Percentiles rank a stretch among this genome's conserved stretches.
Conservation (phyloP, 1,140 invertebrate species). For the Coelopa frigida region DNA sequence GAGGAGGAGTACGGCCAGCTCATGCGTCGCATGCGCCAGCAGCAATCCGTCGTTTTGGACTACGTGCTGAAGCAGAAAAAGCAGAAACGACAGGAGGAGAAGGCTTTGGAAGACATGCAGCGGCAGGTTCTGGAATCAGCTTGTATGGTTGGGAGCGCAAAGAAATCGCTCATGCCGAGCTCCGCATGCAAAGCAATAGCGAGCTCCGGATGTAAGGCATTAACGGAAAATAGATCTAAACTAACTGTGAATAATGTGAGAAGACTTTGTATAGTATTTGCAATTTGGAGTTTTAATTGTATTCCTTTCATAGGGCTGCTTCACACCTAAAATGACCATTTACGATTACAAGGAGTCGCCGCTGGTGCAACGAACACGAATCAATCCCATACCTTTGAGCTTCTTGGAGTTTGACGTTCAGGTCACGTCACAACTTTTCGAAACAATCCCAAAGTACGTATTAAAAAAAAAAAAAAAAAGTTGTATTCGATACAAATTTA, state of each 20-base stretch:
- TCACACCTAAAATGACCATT: conserved; percentile 9
- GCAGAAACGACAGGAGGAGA: not conserved
- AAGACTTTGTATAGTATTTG: no score
- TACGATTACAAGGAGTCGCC: conserved; percentile 12
- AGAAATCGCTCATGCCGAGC: no score
- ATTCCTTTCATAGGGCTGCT: not conserved
- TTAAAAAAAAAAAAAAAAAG: not conserved
- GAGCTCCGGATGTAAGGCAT: no score
- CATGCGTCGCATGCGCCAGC: conserved; percentile 8
- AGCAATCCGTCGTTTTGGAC: conserved; percentile 4
- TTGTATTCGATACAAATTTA: not conserved
- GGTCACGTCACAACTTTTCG: conserved; percentile 10
- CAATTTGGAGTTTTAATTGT: not conserved
- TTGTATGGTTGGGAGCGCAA: no score
- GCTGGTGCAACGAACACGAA: conserved; percentile 5
- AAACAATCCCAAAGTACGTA: conserved; percentile 17
- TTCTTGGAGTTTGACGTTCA: conserved; percentile 16
- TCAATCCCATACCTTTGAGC: conserved; percentile 10
- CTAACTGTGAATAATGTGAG: no score
- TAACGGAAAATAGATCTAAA: no score
- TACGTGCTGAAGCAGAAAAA: conserved; percentile 6
- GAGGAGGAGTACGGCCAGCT: conserved; percentile 5
- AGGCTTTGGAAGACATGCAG: no score
- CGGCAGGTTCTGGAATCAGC: no score
- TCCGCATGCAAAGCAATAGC: no score